phyloP scores from a whole-genome alignment of 1,140 invertebrate species.

The Ditylenchus dipsaci region DNA sequence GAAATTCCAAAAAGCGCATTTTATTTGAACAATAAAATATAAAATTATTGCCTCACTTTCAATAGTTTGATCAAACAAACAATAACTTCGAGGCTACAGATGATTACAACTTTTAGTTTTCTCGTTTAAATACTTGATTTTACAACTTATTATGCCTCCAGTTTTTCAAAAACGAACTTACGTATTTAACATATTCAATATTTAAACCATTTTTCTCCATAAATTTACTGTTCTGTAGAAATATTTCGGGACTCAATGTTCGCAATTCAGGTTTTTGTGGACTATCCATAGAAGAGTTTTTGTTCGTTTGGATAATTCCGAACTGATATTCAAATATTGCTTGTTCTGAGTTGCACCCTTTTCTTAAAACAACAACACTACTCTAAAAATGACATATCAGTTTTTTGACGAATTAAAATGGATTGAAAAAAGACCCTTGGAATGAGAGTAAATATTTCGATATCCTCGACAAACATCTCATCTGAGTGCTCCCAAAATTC shows the following conservation, averaged over 20 bases:
- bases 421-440: not conserved
- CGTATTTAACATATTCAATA: not conserved
- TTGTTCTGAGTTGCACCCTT: not conserved
- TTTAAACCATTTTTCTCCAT: not conserved
- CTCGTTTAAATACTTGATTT: too few relatives aligned
- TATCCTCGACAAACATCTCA: slow-evolving; percentile 3
- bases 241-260: not conserved
- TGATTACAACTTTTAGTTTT: too few relatives aligned
- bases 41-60: too few relatives aligned
- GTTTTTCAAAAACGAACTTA: not conserved
- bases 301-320: not conserved
- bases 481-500: not conserved
- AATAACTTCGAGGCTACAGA: too few relatives aligned
- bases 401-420: too few relatives aligned
- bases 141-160: too few relatives aligned
- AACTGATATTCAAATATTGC: not conserved
- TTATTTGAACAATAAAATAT: too few relatives aligned
- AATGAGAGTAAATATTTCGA: slow-evolving; percentile 1
- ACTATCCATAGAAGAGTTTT: not conserved
- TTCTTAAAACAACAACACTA: not conserved
- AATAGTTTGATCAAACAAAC: too few relatives aligned
- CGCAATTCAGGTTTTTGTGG: not conserved
- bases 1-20: too few relatives aligned
- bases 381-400: not conserved
- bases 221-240: not conserved